Base-by-base conservation (phyloP, 2,797 vertebrate species). In the Mus caroli region DNA sequence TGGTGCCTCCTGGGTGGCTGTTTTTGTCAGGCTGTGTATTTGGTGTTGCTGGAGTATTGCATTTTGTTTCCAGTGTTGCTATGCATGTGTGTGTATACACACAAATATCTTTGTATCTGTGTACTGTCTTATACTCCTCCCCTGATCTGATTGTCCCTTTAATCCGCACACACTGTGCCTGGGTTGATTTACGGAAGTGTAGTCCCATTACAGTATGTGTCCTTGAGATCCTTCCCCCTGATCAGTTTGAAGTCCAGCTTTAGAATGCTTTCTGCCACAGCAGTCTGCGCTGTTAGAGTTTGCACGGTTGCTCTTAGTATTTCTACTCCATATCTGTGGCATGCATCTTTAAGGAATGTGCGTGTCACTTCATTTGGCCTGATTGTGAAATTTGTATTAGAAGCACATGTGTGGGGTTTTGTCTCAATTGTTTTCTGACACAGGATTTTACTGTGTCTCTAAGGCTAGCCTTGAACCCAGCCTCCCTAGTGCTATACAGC, bases 261-360 rank as follows among this genome's bases (percentile, higher is more conserved):
- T 19, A 69, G 46, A 43, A 22, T 46, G 56, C 22, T 80, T n/a
- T 56, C 67, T 87, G 50, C 40, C 20, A 0, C 3, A 28, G 76
- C 86, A 52, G n/a, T 69, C 17, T 24, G 56, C 40, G 28, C n/a
- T 14, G 6, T 87, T 50, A 67, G 37, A 52, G 19, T 86, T 89
- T 96, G 73, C 13, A 76, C 34, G 3, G 28, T 85, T 86, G 37
- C 46, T n/a, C 88, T 88, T 94, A 77, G 58, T 58, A 52, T n/a
- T 54, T 54, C 84, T 85, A 46, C 71, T 50, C 64, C 17, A 3
- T 73, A 4, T 69, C 2, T 52, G 37, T 67, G n/a, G 11, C 67
- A 56, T 31, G 37, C 80, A 17, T 67, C 43, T 52, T 50, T 87
- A 87, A 88, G 58, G 50, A 93, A 46, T 50, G 77, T 50, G 6